Conservation (phyloP, 2,113 vertebrate genomes). For the Pseudorhombus dupliciocellatus region DNA sequence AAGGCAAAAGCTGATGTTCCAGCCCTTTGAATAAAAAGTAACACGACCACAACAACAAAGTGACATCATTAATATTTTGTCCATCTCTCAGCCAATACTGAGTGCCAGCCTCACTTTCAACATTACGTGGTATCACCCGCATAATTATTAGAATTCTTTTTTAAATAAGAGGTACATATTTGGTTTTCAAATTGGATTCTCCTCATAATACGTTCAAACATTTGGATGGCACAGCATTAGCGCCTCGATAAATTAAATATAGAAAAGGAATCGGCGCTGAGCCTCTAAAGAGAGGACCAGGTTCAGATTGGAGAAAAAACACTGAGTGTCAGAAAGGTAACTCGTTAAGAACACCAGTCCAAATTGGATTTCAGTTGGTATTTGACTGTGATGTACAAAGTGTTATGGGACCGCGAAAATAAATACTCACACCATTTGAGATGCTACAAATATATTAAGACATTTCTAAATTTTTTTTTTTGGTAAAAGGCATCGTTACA, state of each 20-base stretch:
- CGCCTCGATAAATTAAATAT: conserved; percentile 1
- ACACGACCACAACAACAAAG: conserved; percentile 51
- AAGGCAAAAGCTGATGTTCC: conserved; percentile 74
- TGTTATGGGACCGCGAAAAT: conserved; percentile 10
- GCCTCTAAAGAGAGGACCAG: conserved; percentile 6
- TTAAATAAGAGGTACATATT: conserved; percentile 34
- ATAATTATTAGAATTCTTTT: not conserved
- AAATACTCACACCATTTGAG: conserved; percentile 33
- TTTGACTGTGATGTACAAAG: conserved; percentile 13
- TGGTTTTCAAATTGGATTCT: conserved; percentile 55
- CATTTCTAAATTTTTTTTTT: conserved; percentile 8
- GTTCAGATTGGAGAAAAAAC: conserved; percentile 10
- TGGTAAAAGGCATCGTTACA: conserved; percentile 25
- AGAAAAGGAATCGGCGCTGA: conserved; percentile 24
- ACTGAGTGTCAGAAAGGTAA: not conserved
- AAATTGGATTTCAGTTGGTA: conserved; percentile 14
- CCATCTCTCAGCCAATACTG: conserved; percentile 40
- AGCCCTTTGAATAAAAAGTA: conserved; percentile 71
- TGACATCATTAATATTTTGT: conserved; percentile 53
- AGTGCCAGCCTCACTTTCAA: conserved; percentile 56
- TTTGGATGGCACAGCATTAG: conserved; percentile 21
- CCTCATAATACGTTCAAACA: conserved; percentile 16
- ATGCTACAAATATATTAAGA: conserved; percentile 43
- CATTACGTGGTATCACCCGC: conserved; percentile 6
- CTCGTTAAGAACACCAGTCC: conserved; percentile 5